A percentile compares a stretch with the other conserved stretches of the same genome.
Conservation (phyloP, 2,797 vertebrate species). For the Rhinoraja longicauda region DNA sequence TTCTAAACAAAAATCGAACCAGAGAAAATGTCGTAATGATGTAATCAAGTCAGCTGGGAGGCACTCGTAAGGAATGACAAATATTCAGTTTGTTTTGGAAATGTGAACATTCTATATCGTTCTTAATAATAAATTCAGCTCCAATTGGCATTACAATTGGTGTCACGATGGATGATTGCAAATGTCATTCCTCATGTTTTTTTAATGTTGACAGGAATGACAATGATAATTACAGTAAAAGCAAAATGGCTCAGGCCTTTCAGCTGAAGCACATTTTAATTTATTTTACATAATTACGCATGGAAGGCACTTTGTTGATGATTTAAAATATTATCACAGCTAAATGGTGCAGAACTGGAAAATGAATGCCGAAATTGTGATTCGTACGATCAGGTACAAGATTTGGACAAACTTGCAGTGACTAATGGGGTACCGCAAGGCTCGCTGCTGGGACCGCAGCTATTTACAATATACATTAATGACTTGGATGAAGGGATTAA, state of each 20-base stretch:
- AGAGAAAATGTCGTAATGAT: neutral
- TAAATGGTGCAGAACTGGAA: neutral
- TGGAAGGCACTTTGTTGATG: neutral
- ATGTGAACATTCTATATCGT: neutral
- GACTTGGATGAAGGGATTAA: too few relatives aligned
- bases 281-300: slow-evolving; percentile 32
- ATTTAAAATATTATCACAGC: neutral
- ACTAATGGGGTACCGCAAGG: too few relatives aligned
- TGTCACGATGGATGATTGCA: neutral
- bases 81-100: neutral
- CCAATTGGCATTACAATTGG: neutral
- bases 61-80: neutral
- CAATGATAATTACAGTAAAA: slow-evolving; percentile 31
- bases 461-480: too few relatives aligned
- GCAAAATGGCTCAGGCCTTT: slow-evolving; percentile 11
- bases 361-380: neutral
- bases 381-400: neutral
- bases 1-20: neutral
- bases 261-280: slow-evolving; percentile 17
- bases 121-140: neutral
- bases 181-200: slow-evolving; percentile 29
- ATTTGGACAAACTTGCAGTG: too few relatives aligned
- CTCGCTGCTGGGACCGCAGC: too few relatives aligned
- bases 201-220: neutral
- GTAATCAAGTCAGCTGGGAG: neutral